Base-by-base conservation (phyloP, 2,888 invertebrate genomes). In the Agrilus mali region DNA sequence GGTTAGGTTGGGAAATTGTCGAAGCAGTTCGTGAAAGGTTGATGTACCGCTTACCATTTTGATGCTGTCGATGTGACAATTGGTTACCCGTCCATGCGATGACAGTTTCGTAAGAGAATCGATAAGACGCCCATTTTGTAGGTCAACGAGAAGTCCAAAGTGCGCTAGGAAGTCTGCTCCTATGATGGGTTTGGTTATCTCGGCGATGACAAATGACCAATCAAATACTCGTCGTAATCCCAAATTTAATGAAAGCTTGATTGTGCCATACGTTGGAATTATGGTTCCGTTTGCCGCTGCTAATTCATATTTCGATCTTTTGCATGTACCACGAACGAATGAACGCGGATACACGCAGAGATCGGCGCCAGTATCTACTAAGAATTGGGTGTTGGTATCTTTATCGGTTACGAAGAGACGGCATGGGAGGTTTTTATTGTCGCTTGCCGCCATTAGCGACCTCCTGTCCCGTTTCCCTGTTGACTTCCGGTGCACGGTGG, bases 321-420 rank as follows among this genome's bases (percentile, higher is more conserved):
- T 16, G 22, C 22, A 22, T 35, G 7, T 7, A 16, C 44, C 41
- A 15, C 33, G 14, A 5, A 44, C 34, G 2, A 36, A 38, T 14
- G 31, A 14, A n/a, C 42, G 31, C 15, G 45, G 42, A 34, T 38
- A 47, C 10, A 48, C 46, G 14, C 48, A 47, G 13, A 46, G 31
- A 22, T 44, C 48, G 1, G 46, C 44, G 5, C 48, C 48, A 5
- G 48, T 48, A 31, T 48, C 48, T 5, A 46, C 36, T 16, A 46
- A 35, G 36, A 39, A 44, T 37, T 22, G 33, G 7, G 36, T 42
- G 15, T 45, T 45, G 8, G 41, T 39, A 10, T 38, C 13, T 14
- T 13, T 17, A 33, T 48, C 44, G 6, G 37, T 48, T n/a, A 43
- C 34, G 33, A 41, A 48, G 22, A 48, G 33, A 33, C 44, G 48